Evolutionary conservation across 2,113 vertebrate genomes (phyloP).

Genomic region (Nothoprocta pentlandii): DNA sequence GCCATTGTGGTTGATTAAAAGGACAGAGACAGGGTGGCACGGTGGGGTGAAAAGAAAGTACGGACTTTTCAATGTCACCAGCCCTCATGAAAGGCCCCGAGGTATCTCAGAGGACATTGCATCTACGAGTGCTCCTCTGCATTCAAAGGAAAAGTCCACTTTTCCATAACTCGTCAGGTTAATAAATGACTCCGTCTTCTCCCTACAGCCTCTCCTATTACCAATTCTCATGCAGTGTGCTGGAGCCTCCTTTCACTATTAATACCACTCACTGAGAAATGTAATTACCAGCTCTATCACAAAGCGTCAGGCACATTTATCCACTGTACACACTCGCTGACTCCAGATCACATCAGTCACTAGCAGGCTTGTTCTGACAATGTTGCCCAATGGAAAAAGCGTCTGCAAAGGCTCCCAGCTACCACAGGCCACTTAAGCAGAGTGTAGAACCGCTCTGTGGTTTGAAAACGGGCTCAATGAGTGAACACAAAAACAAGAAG

Average conservation of each 20-base stretch:
- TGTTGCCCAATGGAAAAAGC: constrained; percentile 23
- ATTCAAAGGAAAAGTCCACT: constrained; percentile 59
- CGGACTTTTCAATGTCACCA: neutral
- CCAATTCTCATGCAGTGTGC: constrained; percentile 49
- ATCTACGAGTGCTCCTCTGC: constrained; percentile 17
- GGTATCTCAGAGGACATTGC: neutral
- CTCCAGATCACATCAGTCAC: constrained; percentile 70
- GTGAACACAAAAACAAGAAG: neutral
- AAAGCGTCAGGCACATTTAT: constrained; percentile 76
- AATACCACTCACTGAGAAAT: constrained; percentile 80
- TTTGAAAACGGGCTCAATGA: neutral
- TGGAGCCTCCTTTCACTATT: constrained; percentile 72
- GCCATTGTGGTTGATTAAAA: neutral
- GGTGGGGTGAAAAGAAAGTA: neutral
- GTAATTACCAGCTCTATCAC: constrained; percentile 81
- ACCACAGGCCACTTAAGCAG: neutral
- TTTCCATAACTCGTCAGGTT: constrained; percentile 66
- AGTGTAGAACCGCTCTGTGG: neutral
- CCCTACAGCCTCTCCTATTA: constrained; percentile 49
- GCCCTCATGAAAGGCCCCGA: neutral
- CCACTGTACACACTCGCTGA: constrained; percentile 72
- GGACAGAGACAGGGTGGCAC: neutral
- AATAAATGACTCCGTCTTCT: constrained; percentile 74
- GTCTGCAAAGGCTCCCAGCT: neutral
- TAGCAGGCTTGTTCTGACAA: constrained; percentile 56